Percentiles rank a stretch among this genome's conserved stretches.
These are phyloP conservation scores for Phallusia fumigata DNA, from an alignment of 23 tunicate genomes.

Conservation along the genomic window DNA sequence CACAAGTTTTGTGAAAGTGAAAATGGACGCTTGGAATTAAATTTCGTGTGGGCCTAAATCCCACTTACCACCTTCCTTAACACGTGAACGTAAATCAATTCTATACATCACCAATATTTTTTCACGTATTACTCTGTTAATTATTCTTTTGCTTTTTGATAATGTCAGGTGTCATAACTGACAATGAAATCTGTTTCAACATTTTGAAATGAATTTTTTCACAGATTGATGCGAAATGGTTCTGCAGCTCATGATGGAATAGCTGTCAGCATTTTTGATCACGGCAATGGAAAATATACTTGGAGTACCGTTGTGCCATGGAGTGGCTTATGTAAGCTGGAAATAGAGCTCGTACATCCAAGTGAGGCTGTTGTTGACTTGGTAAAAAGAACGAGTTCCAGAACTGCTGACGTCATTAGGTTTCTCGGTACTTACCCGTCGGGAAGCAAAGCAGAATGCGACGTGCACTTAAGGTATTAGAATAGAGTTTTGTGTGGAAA, in stretches of 20 bases:
- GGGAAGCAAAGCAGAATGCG: not conserved
- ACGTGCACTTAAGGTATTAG: too few species aligned
- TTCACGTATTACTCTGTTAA: too few species aligned
- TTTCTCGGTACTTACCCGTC: not conserved
- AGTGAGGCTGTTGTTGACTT: not conserved
- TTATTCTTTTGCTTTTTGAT: not conserved
- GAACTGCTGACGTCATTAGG: not conserved
- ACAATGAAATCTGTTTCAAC: not conserved
- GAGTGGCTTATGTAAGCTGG: not conserved
- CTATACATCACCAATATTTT: too few species aligned
- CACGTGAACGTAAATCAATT: too few species aligned
- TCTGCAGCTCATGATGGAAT: not conserved
- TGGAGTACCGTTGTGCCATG: not conserved
- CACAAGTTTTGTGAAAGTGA: too few species aligned
- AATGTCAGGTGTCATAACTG: not conserved
- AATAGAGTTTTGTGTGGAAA: too few species aligned
- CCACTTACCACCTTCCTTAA: too few species aligned
- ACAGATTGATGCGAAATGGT: too few species aligned
- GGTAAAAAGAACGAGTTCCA: not conserved
- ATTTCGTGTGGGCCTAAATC: too few species aligned
- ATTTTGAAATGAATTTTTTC: too few species aligned
- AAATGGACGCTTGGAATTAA: too few species aligned
- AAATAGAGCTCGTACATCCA: not conserved
- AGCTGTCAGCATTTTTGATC: not conserved
- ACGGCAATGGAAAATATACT: not conserved